phyloP scores from a whole-genome alignment of 2,113 vertebrate species.

The Engraulis encrasicolus region DNA sequence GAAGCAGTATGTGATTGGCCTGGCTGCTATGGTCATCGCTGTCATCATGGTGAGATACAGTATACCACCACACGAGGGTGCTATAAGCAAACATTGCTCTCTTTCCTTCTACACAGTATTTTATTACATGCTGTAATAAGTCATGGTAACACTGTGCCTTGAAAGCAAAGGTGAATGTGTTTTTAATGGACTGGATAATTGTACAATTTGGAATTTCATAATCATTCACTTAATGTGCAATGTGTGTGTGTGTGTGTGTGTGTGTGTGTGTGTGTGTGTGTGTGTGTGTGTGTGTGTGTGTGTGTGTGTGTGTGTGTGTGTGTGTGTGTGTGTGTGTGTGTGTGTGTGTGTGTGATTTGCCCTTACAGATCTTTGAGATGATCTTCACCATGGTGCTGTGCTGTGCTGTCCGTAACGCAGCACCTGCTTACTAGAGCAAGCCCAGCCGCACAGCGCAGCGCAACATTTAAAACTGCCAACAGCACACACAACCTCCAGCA shows the following conservation, averaged over 20 bases:
- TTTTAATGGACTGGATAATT: not conserved
- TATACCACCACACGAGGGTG: not conserved
- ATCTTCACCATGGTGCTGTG: slow-evolving; percentile 50
- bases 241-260: not conserved
- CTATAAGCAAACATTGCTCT: not conserved
- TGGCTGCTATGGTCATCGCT: slow-evolving; percentile 88
- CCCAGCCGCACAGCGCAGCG: not conserved
- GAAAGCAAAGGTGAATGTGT: too few species aligned
- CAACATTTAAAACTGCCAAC: not conserved
- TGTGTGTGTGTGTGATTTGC: not conserved
- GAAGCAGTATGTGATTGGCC: slow-evolving; percentile 91
- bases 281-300: not conserved
- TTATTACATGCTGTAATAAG: too few species aligned
- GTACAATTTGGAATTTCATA: not conserved
- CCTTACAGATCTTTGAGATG: slow-evolving; percentile 47
- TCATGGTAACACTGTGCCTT: too few species aligned
- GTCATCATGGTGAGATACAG: slow-evolving; percentile 93
- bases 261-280: not conserved
- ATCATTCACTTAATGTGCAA: not conserved
- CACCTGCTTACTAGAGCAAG: slow-evolving; percentile 36
- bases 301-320: not conserved
- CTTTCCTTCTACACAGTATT: too few species aligned
- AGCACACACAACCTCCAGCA: slow-evolving; percentile 1
- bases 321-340: not conserved
- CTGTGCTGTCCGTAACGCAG: slow-evolving; percentile 45